Base-by-base conservation (phyloP, 2,797 vertebrate genomes). In the Gambusia yucatana region DNA sequence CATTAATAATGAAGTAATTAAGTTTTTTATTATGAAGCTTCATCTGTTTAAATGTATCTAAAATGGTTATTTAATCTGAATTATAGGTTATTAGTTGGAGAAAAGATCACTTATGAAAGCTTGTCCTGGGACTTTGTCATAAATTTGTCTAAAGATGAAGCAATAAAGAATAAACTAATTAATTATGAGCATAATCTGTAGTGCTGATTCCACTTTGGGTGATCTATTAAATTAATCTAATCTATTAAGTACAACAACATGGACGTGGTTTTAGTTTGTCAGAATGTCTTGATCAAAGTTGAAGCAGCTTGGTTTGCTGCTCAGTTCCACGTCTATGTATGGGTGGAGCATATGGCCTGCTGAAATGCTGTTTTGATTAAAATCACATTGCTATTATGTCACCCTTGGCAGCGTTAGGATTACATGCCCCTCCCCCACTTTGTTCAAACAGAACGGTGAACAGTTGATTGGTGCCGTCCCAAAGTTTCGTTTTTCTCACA, bases 321-420 rank as follows among this genome's bases (percentile, higher is more conserved):
- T 82, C 73, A 72, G 55, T 76, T 86, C 82, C 77, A 73, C 89
- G 80, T 82, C 79, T 90, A 84, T 67, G 46, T 84, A 72, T 75
- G 91, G 87, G 89, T 86, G 89, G 85, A 94, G 92, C 82, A 59
- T 92, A 91, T 78, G 86, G 86, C 80, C 82, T 11, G 70, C 83
- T 57, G 88, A 93, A 93, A 93, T 89, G 90, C 91, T 95, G 95
- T 94, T 96, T 93, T 93, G 91, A 95, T 96, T 96, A 95, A 95
- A 95, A 95, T 96, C 92, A 84, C 93, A 92, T 93, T 92, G 88
- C 84, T 86, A 83, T 94, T 95, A 94, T 93, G 93, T 96, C 95
- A 96, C 89, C 82, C 87, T 95, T 95, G 95, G 95, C 95, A 83
- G 78, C 73, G 75, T 87, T 82, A 77, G 79, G 82, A 82, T 81